Evolutionary conservation across 2,888 invertebrate genomes (phyloP).

Genomic region (Sturmia bella): DNA sequence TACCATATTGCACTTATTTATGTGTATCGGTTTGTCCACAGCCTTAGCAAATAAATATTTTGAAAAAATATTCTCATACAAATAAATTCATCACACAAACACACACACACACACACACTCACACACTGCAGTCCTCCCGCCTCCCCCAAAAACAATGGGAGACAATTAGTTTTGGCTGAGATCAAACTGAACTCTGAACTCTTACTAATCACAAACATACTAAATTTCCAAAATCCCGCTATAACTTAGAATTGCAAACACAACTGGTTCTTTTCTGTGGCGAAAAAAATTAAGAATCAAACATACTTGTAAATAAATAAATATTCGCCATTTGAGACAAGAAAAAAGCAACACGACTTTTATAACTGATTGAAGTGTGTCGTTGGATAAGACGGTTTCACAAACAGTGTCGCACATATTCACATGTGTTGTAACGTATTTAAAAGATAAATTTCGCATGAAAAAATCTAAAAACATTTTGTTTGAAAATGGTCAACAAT

Average conservation of each 20-base stretch:
- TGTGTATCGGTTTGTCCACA: not conserved
- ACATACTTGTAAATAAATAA: not conserved
- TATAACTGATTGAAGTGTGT: slow-evolving; percentile 56
- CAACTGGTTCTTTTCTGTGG: slow-evolving; percentile 45
- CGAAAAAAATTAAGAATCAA: not conserved
- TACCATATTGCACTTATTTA: not conserved
- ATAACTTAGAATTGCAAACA: slow-evolving; percentile 31
- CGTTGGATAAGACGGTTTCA: slow-evolving; percentile 34
- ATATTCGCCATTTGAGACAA: not conserved
- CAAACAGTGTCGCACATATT: not conserved
- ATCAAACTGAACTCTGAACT: slow-evolving; percentile 64
- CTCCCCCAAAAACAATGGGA: slow-evolving; percentile 40
- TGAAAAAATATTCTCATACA: not conserved
- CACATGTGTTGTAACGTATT: slow-evolving; percentile 28
- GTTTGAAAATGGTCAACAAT: slow-evolving; percentile 42
- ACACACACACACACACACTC: not conserved
- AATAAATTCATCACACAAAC: not conserved
- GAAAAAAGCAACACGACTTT: slow-evolving; percentile 25
- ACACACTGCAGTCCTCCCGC: not conserved
- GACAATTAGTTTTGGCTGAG: slow-evolving; percentile 40
- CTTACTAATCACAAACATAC: slow-evolving; percentile 53
- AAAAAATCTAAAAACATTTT: slow-evolving; percentile 25
- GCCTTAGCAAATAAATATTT: slow-evolving; percentile 5
- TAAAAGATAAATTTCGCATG: slow-evolving; percentile 32
- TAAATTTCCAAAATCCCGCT: slow-evolving; percentile 40